phyloP scores from a whole-genome alignment of 2,797 vertebrate species.

The Malacoraja senta region DNA sequence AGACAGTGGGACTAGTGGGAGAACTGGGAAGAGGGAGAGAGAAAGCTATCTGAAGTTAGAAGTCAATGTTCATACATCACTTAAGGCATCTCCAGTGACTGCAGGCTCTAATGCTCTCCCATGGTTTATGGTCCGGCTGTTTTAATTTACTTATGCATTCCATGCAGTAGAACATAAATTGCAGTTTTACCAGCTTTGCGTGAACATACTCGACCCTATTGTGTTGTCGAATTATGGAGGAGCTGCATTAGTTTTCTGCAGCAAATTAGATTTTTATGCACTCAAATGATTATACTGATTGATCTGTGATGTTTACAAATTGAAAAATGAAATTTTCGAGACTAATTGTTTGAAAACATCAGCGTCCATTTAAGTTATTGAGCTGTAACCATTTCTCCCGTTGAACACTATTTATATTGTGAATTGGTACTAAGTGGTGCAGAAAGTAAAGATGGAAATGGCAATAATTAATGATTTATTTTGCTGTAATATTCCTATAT shows the following conservation, averaged over 20 bases:
- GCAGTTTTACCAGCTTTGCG: background rate
- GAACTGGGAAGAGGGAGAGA: too few relatives aligned
- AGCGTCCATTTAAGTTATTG: background rate
- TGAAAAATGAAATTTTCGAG: constrained; percentile 6
- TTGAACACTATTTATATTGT: background rate
- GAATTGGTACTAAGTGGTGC: background rate
- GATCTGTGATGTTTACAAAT: constrained; percentile 10
- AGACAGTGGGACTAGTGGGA: too few relatives aligned
- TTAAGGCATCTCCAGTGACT: background rate
- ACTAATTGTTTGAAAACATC: constrained; percentile 25
- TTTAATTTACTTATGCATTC: background rate
- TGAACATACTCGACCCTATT: background rate
- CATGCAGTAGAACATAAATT: background rate
- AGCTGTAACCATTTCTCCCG: background rate
- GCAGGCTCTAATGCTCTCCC: background rate
- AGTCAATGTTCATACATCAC: background rate
- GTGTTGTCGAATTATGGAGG: background rate
- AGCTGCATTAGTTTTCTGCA: constrained; percentile 6
- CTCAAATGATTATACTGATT: constrained; percentile 36
- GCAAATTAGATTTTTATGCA: constrained; percentile 32
- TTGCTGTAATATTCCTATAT: background rate
- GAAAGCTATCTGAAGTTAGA: too few relatives aligned
- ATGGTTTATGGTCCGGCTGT: background rate
- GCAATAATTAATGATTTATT: constrained; percentile 13
- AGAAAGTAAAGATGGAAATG: background rate